Evolutionary conservation across 2,113 vertebrate genomes (phyloP).

Genomic region (Gasterosteus nipponicus): DNA sequence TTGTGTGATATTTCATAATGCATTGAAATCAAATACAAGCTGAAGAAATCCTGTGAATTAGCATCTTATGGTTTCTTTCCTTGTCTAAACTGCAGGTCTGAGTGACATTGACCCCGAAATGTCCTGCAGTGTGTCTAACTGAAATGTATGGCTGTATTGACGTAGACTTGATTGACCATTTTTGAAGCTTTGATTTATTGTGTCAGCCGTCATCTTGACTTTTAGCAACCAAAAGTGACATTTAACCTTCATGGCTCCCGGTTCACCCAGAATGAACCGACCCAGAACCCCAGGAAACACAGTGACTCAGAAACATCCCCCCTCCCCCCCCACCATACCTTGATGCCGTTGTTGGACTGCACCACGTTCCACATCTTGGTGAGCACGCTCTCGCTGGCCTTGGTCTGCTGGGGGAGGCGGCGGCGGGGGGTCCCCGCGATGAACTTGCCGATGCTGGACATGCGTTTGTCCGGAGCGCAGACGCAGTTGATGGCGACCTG

Average conservation of each 20-base stretch:
- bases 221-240: too few relatives aligned
- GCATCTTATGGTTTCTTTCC: neutral
- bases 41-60: neutral
- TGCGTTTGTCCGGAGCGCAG: constrained; percentile 94
- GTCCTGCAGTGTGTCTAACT: neutral
- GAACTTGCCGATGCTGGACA: constrained; percentile 97
- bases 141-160: neutral
- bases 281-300: too few relatives aligned
- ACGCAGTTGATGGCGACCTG: constrained; percentile 99
- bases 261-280: too few relatives aligned
- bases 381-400: constrained; percentile 90
- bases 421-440: constrained; percentile 94
- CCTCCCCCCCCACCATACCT: constrained; percentile 71
- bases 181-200: too few relatives aligned
- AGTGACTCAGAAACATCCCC: too few relatives aligned
- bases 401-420: constrained; percentile 89
- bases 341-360: constrained; percentile 98
- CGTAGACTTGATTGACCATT: too few relatives aligned
- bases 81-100: neutral
- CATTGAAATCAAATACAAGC: neutral
- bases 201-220: too few relatives aligned
- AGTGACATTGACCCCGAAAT: neutral
- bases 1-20: neutral
- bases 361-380: constrained; percentile 99
- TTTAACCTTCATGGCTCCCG: too few relatives aligned